A percentile compares a stretch with the other conserved stretches of the same genome.
These are phyloP conservation scores for Poeciliopsis occidentalis DNA, from an alignment of 2,113 vertebrate species.

Conservation along the genomic window DNA sequence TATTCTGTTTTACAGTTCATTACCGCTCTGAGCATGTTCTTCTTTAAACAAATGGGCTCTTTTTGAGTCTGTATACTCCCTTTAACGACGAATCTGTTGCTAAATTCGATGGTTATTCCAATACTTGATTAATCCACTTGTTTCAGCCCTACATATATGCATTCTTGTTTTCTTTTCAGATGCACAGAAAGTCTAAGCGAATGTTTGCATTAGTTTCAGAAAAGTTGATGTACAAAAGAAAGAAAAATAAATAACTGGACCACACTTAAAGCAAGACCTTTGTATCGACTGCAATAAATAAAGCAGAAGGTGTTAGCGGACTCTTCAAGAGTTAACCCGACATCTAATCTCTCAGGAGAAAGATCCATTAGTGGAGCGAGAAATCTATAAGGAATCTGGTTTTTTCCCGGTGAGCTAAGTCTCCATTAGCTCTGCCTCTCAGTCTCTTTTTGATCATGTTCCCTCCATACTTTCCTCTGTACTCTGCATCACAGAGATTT, in stretches of 20 bases:
- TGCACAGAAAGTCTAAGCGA: not conserved
- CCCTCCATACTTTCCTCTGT: constrained; percentile 15
- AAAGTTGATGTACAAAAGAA: not conserved
- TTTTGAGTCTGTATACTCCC: no score
- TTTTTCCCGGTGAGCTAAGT: not conserved
- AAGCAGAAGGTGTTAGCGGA: constrained; percentile 50
- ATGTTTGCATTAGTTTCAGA: not conserved
- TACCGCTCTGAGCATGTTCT: no score
- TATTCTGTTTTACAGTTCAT: no score
- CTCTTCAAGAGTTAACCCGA: constrained; percentile 50
- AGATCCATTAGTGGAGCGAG: constrained; percentile 27
- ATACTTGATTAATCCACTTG: no score
- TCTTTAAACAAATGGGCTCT: no score
- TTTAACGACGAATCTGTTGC: no score
- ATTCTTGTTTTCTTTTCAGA: not conserved
- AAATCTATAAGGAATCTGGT: constrained; percentile 11
- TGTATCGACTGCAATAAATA: constrained; percentile 58
- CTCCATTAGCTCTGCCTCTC: constrained; percentile 11
- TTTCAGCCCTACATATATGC: no score
- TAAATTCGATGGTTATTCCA: no score
- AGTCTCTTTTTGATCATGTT: constrained; percentile 2
- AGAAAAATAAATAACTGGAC: not conserved
- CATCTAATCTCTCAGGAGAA: constrained; percentile 40
- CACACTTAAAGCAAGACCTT: constrained; percentile 8
- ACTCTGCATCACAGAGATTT: constrained; percentile 46